Percentiles rank a stretch among this genome's conserved stretches.
phyloP scores from a whole-genome alignment of 2,113 vertebrate species.

The Forbesichthys agassizii region DNA sequence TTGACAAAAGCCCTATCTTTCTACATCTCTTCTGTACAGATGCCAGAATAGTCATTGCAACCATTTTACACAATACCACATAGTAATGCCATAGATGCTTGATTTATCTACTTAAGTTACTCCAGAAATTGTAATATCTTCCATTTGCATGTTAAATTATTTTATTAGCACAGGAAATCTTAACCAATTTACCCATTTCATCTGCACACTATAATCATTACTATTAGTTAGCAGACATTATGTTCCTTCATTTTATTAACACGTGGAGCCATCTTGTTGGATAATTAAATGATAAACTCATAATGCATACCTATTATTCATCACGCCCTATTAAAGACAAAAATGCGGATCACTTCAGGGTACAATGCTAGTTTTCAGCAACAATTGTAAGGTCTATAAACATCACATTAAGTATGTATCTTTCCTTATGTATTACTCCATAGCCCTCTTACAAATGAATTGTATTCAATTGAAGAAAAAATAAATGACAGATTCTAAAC shows the following conservation, averaged over 20 bases:
- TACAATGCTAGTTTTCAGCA: too few species aligned
- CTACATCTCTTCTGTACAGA: neutral
- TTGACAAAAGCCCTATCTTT: neutral
- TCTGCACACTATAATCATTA: neutral
- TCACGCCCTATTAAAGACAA: too few species aligned
- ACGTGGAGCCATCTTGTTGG: neutral
- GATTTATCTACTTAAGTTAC: neutral
- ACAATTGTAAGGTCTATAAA: too few species aligned
- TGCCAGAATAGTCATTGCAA: conserved; percentile 1
- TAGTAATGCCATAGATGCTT: neutral
- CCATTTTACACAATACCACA: neutral
- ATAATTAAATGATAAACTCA: neutral
- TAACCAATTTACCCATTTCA: neutral
- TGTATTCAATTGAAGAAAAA: too few species aligned
- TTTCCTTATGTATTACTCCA: neutral
- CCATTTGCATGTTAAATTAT: neutral
- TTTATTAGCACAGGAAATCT: neutral
- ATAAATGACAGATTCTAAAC: neutral
- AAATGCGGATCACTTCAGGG: too few species aligned
- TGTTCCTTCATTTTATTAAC: neutral
- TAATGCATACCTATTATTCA: too few species aligned
- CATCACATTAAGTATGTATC: too few species aligned
- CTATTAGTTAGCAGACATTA: neutral
- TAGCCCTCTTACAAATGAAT: neutral
- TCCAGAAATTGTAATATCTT: neutral